phyloP scores from a whole-genome alignment of 2,888 invertebrate genomes.

The Ormyrus pomaceus region DNA sequence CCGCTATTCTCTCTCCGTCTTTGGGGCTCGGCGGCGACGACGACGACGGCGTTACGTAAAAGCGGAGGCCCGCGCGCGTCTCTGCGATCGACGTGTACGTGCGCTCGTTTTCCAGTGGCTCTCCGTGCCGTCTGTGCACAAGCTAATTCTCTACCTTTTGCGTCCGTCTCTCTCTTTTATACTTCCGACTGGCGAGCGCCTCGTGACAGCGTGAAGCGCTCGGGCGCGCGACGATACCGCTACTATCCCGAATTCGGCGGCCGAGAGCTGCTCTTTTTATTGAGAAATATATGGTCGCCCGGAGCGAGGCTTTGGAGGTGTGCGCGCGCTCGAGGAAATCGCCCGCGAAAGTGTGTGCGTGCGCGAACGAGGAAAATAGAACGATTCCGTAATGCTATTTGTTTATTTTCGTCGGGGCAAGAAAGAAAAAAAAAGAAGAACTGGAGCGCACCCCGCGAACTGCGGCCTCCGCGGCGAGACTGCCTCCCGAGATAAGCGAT shows the following conservation, averaged over 20 bases:
- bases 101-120: slow-evolving; percentile 34
- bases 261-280: too few species aligned
- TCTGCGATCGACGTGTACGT: slow-evolving; percentile 17
- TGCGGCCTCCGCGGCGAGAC: background rate
- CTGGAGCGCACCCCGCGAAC: background rate
- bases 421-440: background rate
- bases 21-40: background rate
- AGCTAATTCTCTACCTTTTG: too few species aligned
- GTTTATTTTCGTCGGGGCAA: background rate
- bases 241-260: too few species aligned
- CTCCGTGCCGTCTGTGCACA: background rate
- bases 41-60: slow-evolving; percentile 41
- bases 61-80: background rate
- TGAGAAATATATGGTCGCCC: background rate
- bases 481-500: slow-evolving; percentile 4
- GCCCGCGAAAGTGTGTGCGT: background rate
- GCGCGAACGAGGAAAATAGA: slow-evolving; percentile 6
- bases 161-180: background rate
- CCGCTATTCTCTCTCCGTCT: background rate
- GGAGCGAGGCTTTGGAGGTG: too few species aligned
- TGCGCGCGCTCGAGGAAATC: background rate
- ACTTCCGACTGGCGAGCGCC: background rate
- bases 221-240: too few species aligned
- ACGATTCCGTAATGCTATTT: background rate
- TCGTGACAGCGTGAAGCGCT: too few species aligned